A percentile compares a stretch with the other conserved stretches of the same genome.
Evolutionary conservation across 2,888 invertebrate genomes (phyloP).

Genomic region (Dryobotodes eremita): DNA sequence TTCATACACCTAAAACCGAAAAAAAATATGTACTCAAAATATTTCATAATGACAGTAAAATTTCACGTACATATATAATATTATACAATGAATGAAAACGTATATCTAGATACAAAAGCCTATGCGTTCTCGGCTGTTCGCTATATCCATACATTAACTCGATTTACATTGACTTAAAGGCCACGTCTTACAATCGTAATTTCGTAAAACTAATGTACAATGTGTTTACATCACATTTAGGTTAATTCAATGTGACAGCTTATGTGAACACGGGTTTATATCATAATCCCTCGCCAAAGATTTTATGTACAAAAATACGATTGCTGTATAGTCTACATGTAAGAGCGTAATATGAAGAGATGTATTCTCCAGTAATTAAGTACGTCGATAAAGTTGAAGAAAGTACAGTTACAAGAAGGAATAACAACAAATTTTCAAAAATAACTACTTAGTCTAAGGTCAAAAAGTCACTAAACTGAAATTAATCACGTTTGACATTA

Average conservation of each 20-base stretch:
- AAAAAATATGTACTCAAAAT: constrained; percentile 71
- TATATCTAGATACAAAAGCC: constrained; percentile 71
- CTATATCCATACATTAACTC: constrained; percentile 64
- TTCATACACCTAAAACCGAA: constrained; percentile 66
- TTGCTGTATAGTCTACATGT: constrained; percentile 51
- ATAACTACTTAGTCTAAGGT: constrained; percentile 66
- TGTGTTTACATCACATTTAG: constrained; percentile 36
- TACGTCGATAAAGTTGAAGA: constrained; percentile 59
- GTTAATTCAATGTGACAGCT: constrained; percentile 38
- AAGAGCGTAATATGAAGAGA: constrained; percentile 51
- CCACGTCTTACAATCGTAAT: constrained; percentile 61
- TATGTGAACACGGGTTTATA: constrained; percentile 23
- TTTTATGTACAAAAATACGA: constrained; percentile 61
- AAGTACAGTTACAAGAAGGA: constrained; percentile 34
- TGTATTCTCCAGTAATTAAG: constrained; percentile 58
- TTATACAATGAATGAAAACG: constrained; percentile 71
- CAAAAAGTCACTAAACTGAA: constrained; percentile 60
- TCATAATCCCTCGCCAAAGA: constrained; percentile 23
- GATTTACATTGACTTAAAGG: constrained; percentile 68
- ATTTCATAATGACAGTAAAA: constrained; percentile 68
- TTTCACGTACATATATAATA: constrained; percentile 68
- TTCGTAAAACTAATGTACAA: constrained; percentile 63
- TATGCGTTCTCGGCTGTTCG: constrained; percentile 64
- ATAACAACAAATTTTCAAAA: constrained; percentile 62
- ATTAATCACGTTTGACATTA: constrained; percentile 55